Evolutionary conservation across 2,888 invertebrate genomes (phyloP), one percentile per base, ranked within the genome.

Genomic region (Cancer borealis): DNA sequence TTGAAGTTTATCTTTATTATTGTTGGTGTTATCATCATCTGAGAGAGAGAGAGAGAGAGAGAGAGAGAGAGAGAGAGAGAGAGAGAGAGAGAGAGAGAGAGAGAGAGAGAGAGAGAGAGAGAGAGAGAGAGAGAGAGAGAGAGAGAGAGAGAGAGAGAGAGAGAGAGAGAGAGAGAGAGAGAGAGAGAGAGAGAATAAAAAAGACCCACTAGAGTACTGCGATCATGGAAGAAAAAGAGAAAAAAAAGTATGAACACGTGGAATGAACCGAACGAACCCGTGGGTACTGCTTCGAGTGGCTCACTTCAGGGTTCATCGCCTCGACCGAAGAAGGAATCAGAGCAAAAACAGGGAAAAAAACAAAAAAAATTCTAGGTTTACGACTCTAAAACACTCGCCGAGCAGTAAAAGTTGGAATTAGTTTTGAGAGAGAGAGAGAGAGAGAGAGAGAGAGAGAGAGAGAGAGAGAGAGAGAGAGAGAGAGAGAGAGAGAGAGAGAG

Each of bases 381-480:
- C 79, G 79, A 26, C 30, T 10, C 79, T 79, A 79, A 79, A 79
- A 79, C 79, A 79, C 79, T 79, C 79, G 10, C 79, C 30, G 30
- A 79, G 30, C 79, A 79, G 79, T 79, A 79, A 79, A 79, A 79
- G 79, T 79, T 79, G 79, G 79, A 79, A 79, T 79, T 79, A 79
- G 79, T 79, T 79, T 79, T 79, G 30, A 30, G 79, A 79, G 79
- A 79, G 79, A 79, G 79, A 79, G 79, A 79, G 79, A 79, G 79
- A 79, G 79, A 79, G 79, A 79, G 79, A 79, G 79, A 79, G 79
- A 79, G 79, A 79, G 79, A 79, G 79, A 79, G 79, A 79, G 79
- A 79, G 79, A 79, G 79, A 79, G 79, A 79, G 79, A 79, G 79
- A 79, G 79, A 79, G 79, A 79, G 79, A 79, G 79, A 79, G 79